Base-by-base conservation (phyloP, 1,140 invertebrate genomes). In the Calephelis nemesis region DNA sequence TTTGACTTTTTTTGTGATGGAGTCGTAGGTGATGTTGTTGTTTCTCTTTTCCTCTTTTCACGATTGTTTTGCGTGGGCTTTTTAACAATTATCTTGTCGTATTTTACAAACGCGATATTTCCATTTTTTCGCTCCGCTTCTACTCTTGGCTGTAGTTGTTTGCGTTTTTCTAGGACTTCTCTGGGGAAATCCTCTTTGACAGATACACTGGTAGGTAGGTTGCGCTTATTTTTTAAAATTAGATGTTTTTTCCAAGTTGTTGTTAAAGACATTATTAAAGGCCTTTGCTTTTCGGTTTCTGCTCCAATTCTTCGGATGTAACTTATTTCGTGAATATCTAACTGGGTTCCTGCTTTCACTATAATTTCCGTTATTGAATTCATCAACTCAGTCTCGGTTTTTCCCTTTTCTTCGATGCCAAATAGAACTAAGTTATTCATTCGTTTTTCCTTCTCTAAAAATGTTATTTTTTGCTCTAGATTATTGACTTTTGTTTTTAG, bases 31-130 rank as follows among this genome's bases (percentile, higher is more conserved):
- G 50, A 54, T 19, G 13, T 19, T 30, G 52, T 47, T 15, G 64
- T 42, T 52, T n/a, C 68, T 69, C 70, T 72, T 47, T 77, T 77
- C 63, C 75, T 76, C 52, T 76, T 76, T 47, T 76, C 75, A n/a
- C 72, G 60, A 40, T 70, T 69, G 15, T 19, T 19, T 0, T 19
- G 15, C 15, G 15, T 19, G 15, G 15, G 15, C 15, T 19, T 19
- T 19, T 67, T 72, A 3, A 74, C 64, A n/a, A 75, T 66, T 47
- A 77, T 67, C 49, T 74, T 74, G 19, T 74, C 73, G n/a, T 71
- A 70, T 40, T 68, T 73, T 69, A 74, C 63, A 12, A 60, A 74
- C n/a, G 72, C 72, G 62, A 71, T 70, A 47, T 70, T 70, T 67
- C 66, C 69, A 9, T 72, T 74, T 65, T 68, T 66, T 49, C 62